Conservation (phyloP, 2,797 vertebrate species). For the Leucoraja ocellata region DNA sequence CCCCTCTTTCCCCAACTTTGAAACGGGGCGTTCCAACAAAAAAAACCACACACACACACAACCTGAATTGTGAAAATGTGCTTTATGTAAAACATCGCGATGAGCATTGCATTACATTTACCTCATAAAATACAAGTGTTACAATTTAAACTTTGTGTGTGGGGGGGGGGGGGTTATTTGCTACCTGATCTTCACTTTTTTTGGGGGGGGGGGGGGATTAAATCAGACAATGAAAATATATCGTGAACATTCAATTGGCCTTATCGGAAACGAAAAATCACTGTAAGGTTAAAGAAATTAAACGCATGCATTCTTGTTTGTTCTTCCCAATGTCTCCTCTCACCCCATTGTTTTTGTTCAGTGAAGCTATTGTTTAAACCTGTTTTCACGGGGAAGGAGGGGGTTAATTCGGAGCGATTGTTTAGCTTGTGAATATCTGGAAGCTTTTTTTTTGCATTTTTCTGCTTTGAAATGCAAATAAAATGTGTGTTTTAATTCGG, state of each 20-base stretch:
- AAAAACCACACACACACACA: too few species aligned
- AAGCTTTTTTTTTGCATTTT: not conserved
- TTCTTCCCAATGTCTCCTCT: not conserved
- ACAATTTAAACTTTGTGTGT: not conserved
- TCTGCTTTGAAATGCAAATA: not conserved
- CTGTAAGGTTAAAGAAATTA: not conserved
- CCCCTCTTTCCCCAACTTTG: not conserved
- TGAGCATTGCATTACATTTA: not conserved
- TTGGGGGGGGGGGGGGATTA: not conserved
- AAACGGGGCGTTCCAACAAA: not conserved
- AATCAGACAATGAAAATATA: not conserved
- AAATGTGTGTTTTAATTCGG: not conserved
- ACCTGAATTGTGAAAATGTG: not conserved
- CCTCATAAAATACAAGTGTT: not conserved
- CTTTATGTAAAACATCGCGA: not conserved
- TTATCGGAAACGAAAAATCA: not conserved
- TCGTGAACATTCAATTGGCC: not conserved
- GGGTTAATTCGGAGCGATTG: not conserved
- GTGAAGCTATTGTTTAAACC: slow-evolving; percentile 4
- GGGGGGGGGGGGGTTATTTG: not conserved
- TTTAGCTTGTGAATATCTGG: not conserved
- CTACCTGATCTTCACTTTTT: not conserved
- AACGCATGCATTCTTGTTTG: not conserved
- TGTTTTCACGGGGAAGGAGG: not conserved
- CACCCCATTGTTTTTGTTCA: not conserved